These are phyloP conservation scores for Meteorus cinctellus DNA, from an alignment of 2,888 invertebrate species.

Conservation along the genomic window DNA sequence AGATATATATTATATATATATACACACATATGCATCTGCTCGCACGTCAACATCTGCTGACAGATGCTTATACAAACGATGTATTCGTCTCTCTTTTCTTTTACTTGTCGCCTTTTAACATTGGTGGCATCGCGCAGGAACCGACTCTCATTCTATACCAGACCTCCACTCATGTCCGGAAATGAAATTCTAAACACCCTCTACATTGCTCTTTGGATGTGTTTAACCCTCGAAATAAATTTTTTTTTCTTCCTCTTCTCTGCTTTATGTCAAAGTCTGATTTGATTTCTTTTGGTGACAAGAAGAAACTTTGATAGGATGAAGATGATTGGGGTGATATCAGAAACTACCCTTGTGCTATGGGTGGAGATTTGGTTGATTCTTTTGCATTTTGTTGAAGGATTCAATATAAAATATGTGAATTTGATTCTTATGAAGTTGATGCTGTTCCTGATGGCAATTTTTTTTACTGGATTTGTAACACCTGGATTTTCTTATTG, in stretches of 20 bases:
- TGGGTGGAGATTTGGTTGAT: not conserved
- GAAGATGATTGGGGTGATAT: not conserved
- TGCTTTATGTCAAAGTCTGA: not conserved
- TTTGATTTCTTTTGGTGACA: not conserved
- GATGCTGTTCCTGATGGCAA: not conserved
- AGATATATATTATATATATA: not conserved
- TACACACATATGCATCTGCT: conserved; percentile 62
- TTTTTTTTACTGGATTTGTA: not conserved
- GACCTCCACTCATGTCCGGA: conserved; percentile 62
- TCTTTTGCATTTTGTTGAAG: not conserved
- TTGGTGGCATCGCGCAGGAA: conserved; percentile 18
- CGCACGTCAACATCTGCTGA: conserved; percentile 64
- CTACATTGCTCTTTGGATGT: conserved; percentile 50
- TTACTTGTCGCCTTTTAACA: conserved; percentile 15
- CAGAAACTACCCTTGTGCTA: not conserved
- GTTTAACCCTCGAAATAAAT: not conserved
- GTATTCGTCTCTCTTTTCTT: conserved; percentile 41
- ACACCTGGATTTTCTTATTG: not conserved
- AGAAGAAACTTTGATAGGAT: not conserved
- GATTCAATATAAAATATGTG: no score
- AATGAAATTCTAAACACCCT: conserved; percentile 71
- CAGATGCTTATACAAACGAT: conserved; percentile 58
- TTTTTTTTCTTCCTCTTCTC: conserved; percentile 23
- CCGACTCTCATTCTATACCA: conserved; percentile 4
- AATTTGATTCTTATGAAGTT: not conserved